Evolutionary conservation across 2,888 invertebrate species (phyloP).

Genomic region (Drosophila mercatorum): DNA sequence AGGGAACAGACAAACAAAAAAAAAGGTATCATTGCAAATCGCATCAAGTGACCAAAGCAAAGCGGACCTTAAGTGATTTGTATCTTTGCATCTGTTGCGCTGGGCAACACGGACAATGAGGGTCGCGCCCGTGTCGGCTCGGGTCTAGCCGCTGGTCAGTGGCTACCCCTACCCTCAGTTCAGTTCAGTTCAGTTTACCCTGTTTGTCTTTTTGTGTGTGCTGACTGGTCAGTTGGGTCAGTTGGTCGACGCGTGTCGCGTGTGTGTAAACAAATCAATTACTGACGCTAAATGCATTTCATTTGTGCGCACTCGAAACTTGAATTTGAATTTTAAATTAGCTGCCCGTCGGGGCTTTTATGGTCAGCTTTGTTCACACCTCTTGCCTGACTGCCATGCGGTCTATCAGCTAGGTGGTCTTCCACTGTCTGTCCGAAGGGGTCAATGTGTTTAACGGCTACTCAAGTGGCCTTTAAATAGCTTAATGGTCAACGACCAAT

Average conservation of each 20-base stretch:
- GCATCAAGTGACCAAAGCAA: conserved; percentile 70
- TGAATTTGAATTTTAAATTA: conserved; percentile 77
- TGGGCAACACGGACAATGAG: conserved; percentile 52
- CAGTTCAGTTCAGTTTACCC: conserved; percentile 16
- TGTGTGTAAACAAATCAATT: conserved; percentile 80
- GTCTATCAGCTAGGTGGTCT: conserved; percentile 7
- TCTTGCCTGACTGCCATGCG: conserved; percentile 16
- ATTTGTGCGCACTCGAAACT: conserved; percentile 48
- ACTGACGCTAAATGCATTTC: conserved; percentile 69
- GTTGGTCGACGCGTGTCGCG: conserved; percentile 66
- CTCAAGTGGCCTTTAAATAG: conserved; percentile 59
- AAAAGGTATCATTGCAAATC: conserved; percentile 74
- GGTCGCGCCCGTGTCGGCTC: conserved; percentile 31
- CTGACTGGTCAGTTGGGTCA: conserved; percentile 56
- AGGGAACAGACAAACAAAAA: conserved; percentile 54
- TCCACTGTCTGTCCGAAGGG: conserved; percentile 39
- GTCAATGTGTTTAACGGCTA: conserved; percentile 65
- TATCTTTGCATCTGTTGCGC: conserved; percentile 69
- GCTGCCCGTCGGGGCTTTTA: conserved; percentile 42
- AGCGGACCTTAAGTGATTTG: conserved; percentile 67
- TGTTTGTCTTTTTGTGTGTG: conserved; percentile 19
- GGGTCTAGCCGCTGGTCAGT: conserved; percentile 49
- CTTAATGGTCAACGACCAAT: conserved; percentile 35
- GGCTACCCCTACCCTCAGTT: conserved; percentile 14
- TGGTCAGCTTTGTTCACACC: conserved; percentile 62